Conservation (phyloP, 2,797 vertebrate genomes). For the Myripristis jacobus region DNA sequence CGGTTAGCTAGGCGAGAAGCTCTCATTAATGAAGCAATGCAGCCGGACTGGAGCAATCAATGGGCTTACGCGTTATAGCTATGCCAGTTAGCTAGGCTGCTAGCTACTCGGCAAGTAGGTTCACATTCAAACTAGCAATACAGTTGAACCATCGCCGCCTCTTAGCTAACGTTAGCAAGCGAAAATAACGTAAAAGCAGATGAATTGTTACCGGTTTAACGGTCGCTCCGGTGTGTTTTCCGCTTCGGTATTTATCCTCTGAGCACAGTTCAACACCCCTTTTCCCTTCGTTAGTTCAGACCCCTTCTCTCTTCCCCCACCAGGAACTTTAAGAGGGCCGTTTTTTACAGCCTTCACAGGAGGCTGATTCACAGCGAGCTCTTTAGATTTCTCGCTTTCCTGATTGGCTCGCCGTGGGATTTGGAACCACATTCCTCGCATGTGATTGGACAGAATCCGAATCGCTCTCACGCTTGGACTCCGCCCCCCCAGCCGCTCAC, state of each 20-base stretch:
- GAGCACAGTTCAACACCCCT: conserved; percentile 42
- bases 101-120: conserved; percentile 58
- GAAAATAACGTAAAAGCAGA: conserved; percentile 4
- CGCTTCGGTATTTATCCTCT: conserved; percentile 33
- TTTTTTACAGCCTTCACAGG: conserved; percentile 59
- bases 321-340: conserved; percentile 83
- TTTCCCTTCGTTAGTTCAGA: conserved; percentile 50
- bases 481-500: conserved; percentile 46
- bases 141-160: conserved; percentile 37
- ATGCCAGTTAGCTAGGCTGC: conserved; percentile 51
- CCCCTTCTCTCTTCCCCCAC: conserved; percentile 70
- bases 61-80: conserved; percentile 63
- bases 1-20: background rate
- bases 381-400: conserved; percentile 19
- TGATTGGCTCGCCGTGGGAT: conserved; percentile 65
- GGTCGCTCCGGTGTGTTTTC: conserved; percentile 17
- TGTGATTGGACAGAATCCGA: conserved; percentile 63
- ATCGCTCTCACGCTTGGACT: conserved; percentile 43
- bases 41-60: conserved; percentile 47
- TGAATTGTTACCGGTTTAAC: conserved; percentile 15
- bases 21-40: background rate
- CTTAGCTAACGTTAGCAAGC: conserved; percentile 44
- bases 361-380: conserved; percentile 53
- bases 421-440: background rate
- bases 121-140: conserved; percentile 38